Evolutionary conservation across 2,888 invertebrate genomes (phyloP).

Genomic region (Nemapogon koenigi): DNA sequence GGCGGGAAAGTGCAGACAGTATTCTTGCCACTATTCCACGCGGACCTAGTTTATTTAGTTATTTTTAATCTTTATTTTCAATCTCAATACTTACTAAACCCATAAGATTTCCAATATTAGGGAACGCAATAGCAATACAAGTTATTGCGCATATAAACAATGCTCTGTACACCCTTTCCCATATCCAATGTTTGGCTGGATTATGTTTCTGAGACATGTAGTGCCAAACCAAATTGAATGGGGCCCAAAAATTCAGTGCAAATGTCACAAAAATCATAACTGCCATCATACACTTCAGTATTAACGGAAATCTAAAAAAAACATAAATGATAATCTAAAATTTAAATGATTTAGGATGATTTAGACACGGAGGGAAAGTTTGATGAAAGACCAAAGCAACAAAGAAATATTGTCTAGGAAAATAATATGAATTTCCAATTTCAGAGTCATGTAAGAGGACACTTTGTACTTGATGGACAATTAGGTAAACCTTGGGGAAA

Average conservation of each 20-base stretch:
- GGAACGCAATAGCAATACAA: slow-evolving; percentile 41
- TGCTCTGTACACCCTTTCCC: slow-evolving; percentile 46
- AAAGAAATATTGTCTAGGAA: no score
- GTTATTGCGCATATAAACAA: slow-evolving; percentile 36
- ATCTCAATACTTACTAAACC: slow-evolving; percentile 34
- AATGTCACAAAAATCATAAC: slow-evolving; percentile 54
- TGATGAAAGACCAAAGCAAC: no score
- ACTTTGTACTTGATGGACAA: no score
- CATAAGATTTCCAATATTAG: slow-evolving; percentile 51
- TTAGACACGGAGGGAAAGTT: background rate
- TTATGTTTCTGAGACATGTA: slow-evolving; percentile 40
- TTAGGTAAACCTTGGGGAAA: no score
- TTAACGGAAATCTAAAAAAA: slow-evolving; percentile 39
- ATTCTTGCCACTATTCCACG: no score
- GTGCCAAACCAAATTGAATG: slow-evolving; percentile 51
- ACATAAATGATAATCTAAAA: slow-evolving; percentile 4
- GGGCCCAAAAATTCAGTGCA: slow-evolving; percentile 53
- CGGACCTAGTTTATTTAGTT: no score
- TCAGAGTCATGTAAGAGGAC: no score
- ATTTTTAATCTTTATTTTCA: no score
- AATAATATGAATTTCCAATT: no score
- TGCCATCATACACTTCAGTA: slow-evolving; percentile 45
- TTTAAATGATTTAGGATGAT: background rate
- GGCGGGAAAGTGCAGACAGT: no score
- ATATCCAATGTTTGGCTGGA: slow-evolving; percentile 36